Evolutionary conservation across 2,113 vertebrate genomes (phyloP), one percentile per base, ranked within the genome.

Genomic region (Stictonetta naevosa): DNA sequence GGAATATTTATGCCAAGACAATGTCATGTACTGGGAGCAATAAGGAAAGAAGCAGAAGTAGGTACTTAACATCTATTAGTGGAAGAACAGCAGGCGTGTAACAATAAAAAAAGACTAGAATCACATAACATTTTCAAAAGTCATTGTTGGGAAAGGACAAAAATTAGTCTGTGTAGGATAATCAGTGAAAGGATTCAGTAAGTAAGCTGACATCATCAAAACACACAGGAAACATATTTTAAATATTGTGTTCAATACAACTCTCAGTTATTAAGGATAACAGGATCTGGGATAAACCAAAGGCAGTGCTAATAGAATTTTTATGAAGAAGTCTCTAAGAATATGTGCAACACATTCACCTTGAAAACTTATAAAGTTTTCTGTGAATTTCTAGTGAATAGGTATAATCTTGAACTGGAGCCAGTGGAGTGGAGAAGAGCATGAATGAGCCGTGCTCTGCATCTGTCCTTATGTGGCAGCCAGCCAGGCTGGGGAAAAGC

Each of bases 401-500:
- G 26, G 8, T 42, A 1, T 13, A n/a, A 4, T 18, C 58, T n/a
- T 36, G 73, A 29, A 13, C 36, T 15, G 52, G 53, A 85, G 78
- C 19, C 74, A 52, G 42, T 12, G 10, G 81, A 40, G 46, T 16
- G 92, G n/a, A 59, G 40, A 77, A 73, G 36, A 69, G 25, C 26
- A 7, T 11, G 79, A 58, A 11, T 10, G 63, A 29, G 18, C 23
- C 55, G 38, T 31, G 22, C 73, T 60, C 52, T 17, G 26, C 34
- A 6, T 46, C 79, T 21, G 22, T 23, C 42, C 25, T 26, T 7
- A 33, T 7, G 78, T 21, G 44, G 44, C 59, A 58, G 40, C 25
- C 42, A 59, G 50, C 11, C 0, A 1, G 73, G 5, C 17, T 2
- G 0, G 55, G 22, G 8, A 20, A 29, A 18, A 53, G 26, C 44